phyloP scores from a whole-genome alignment of 2,797 vertebrate genomes.

The Spondyliosoma cantharus region DNA sequence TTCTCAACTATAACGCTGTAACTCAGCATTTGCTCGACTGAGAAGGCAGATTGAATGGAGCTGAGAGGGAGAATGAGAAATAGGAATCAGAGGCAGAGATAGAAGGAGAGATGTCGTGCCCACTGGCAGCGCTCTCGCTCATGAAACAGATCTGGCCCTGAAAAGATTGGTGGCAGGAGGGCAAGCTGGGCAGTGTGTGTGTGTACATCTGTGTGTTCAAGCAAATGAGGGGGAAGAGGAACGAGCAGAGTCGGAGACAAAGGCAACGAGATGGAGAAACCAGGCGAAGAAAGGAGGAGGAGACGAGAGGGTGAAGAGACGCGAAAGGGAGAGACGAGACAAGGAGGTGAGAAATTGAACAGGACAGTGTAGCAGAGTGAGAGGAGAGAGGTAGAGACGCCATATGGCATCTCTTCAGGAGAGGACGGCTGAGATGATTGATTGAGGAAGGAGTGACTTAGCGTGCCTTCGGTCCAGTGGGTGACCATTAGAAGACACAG shows the following conservation, averaged over 20 bases:
- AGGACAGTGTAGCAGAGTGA: conserved; percentile 22
- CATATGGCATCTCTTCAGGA: conserved; percentile 81
- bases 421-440: conserved; percentile 59
- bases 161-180: conserved; percentile 25
- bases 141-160: conserved; percentile 43
- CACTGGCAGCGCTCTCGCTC: conserved; percentile 50
- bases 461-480: conserved; percentile 32
- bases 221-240: conserved; percentile 25
- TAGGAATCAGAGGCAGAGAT: background rate
- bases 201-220: conserved; percentile 12
- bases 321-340: conserved; percentile 1
- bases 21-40: too few species aligned
- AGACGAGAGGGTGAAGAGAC: background rate
- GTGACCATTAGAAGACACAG: conserved; percentile 27
- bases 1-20: background rate
- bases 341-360: conserved; percentile 35
- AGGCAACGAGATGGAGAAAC: conserved; percentile 8
- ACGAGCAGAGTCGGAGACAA: conserved; percentile 50
- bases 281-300: background rate
- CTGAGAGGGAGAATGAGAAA: conserved; percentile 26
- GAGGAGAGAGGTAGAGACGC: conserved; percentile 60
- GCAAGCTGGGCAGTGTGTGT: conserved; percentile 22
- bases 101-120: conserved; percentile 17
- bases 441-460: conserved; percentile 50
- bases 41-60: background rate